Base-by-base conservation (phyloP, 2,888 invertebrate genomes). In the Scaptomyza tumidula region DNA sequence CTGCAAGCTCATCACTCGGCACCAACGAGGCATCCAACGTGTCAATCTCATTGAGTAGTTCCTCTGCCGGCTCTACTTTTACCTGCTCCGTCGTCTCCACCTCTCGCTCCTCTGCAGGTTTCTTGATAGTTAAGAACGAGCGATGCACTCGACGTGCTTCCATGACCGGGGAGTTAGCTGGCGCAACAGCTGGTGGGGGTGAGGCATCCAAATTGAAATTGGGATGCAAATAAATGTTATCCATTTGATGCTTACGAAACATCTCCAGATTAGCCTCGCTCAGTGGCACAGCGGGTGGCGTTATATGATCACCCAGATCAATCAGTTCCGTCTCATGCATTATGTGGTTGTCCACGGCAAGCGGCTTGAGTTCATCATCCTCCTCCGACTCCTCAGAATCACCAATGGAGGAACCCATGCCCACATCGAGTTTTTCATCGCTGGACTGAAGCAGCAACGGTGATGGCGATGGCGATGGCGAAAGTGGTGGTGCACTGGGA, bases 1-100 rank as follows among this genome's bases (percentile, higher is more conserved):
- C 94, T 11, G 96, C 94, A 35, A 97, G 92, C 79, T 97, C 97
- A 5, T 96, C 96, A 75, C 94, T 95, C 0, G 97, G 97, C 59
- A 92, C 87, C 14, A 92, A 78, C 0, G 93, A 90, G 0, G 93
- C 90, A 74, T 90, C 88, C 27, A 92, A 68, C 1, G 80, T 86
- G 53, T 92, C 92, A 3, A 92, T 90, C 63, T 92, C 92, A 35
- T 90, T 91, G 3, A 75, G 55, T 27, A 70, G 63, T 6, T 81
- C 68, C 35, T 24, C 31, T 0, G 19, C 59, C 48, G n/a, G 76
- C 66, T 33, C 49, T 9, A 11, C 4, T 13, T 19, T 63, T 55
- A 24, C 61, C 13, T 57, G 50, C 9, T 29, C 39, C 6, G 59
- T 33, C 6, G 55, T 24, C 11, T 82, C 80, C 5, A 48, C 61